phyloP scores from a whole-genome alignment of 1,140 invertebrate genomes.

The Drosophila guanche region DNA sequence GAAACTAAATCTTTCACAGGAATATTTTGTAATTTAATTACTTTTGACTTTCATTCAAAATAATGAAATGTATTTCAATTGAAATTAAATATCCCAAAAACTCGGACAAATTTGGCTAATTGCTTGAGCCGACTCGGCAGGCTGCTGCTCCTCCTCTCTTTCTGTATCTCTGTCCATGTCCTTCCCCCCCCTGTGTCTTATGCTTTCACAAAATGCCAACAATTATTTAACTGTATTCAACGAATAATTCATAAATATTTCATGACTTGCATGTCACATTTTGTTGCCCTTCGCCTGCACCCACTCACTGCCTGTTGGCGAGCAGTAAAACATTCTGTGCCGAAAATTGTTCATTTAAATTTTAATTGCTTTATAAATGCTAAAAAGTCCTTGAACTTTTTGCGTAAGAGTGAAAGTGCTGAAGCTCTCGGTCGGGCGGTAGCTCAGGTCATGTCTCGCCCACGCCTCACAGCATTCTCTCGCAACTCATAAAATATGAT shows the following conservation, averaged over 20 bases:
- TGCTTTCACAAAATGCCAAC: constrained; percentile 54
- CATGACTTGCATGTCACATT: constrained; percentile 76
- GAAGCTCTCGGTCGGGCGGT: constrained; percentile 12
- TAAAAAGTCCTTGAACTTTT: constrained; percentile 83
- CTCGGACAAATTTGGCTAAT: constrained; percentile 40
- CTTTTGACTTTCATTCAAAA: no score
- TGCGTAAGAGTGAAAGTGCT: constrained; percentile 66
- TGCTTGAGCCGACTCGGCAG: constrained; percentile 13
- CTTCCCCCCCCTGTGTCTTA: neutral
- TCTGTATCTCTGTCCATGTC: neutral
- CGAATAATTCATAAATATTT: constrained; percentile 74
- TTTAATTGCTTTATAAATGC: constrained; percentile 84
- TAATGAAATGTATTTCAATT: no score
- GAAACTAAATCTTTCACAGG: no score
- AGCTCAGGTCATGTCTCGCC: constrained; percentile 8
- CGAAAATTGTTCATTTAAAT: constrained; percentile 81
- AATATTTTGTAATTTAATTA: no score
- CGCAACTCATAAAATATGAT: constrained; percentile 51
- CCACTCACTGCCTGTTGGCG: no score
- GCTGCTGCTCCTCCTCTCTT: neutral
- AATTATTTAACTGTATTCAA: constrained; percentile 69
- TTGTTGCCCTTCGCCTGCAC: constrained; percentile 40
- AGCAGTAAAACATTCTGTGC: constrained; percentile 33
- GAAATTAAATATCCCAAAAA: neutral
- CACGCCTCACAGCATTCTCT: neutral